These are phyloP conservation scores for Nomada ferruginata DNA, from an alignment of 2,888 invertebrate genomes.

Conservation along the genomic window DNA sequence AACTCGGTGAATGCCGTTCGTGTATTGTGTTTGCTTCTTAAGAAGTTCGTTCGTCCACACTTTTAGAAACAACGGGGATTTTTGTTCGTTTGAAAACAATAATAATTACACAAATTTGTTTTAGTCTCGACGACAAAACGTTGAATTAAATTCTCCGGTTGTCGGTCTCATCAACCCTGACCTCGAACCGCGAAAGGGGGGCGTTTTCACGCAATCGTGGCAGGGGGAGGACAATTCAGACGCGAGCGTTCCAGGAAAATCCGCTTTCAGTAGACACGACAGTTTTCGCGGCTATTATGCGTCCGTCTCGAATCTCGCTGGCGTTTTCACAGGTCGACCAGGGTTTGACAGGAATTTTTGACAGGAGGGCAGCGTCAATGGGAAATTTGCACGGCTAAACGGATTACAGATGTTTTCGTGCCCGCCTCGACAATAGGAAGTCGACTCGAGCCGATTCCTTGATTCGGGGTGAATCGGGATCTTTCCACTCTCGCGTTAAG, in stretches of 20 bases:
- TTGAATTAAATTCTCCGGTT: neutral
- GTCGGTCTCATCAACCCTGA: conserved; percentile 4
- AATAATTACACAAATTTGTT: neutral
- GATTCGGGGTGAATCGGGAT: conserved; percentile 66
- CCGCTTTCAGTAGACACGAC: conserved; percentile 54
- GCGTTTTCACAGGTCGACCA: conserved; percentile 21
- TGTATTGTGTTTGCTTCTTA: conserved; percentile 8
- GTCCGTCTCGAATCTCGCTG: conserved; percentile 21
- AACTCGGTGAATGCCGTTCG: neutral
- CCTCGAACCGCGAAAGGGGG: neutral
- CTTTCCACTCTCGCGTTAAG: conserved; percentile 17
- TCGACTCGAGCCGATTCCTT: conserved; percentile 67
- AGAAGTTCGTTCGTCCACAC: neutral
- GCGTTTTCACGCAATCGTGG: conserved; percentile 29
- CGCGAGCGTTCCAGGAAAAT: conserved; percentile 52
- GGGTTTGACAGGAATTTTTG: conserved; percentile 59
- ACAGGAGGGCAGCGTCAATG: conserved; percentile 74
- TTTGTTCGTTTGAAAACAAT: neutral
- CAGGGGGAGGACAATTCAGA: conserved; percentile 2
- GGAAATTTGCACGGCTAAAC: conserved; percentile 84
- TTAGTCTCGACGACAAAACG: neutral
- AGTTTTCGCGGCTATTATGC: conserved; percentile 60
- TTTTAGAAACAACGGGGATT: neutral
- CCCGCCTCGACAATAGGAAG: conserved; percentile 64
- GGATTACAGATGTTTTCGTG: conserved; percentile 84